phyloP scores from a whole-genome alignment of 2,797 vertebrate genomes.

The Staurois parvus region DNA sequence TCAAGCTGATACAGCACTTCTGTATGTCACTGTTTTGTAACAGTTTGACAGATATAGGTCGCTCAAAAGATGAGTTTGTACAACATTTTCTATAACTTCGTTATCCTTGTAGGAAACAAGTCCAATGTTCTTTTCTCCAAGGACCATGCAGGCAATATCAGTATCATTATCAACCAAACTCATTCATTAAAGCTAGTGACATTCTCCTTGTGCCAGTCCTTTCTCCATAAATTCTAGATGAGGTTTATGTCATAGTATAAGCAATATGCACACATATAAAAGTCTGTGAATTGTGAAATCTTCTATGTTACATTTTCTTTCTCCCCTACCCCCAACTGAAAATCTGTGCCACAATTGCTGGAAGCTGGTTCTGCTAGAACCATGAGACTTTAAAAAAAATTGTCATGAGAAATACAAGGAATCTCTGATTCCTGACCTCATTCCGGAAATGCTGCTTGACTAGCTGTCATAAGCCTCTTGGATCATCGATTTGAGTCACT shows the following conservation, averaged over 20 bases:
- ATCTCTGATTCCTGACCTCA: too few relatives aligned
- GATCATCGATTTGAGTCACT: too few relatives aligned
- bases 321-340: background rate
- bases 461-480: too few relatives aligned
- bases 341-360: too few relatives aligned
- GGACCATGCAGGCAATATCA: background rate
- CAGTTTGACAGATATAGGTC: slow-evolving; percentile 1
- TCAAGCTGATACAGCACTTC: slow-evolving; percentile 3
- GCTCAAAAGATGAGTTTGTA: slow-evolving; percentile 1
- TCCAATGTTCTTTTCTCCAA: background rate
- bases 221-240: background rate
- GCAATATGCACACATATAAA: background rate
- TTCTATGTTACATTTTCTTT: background rate
- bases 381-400: too few relatives aligned
- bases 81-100: background rate
- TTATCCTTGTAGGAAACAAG: background rate
- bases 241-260: background rate
- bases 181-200: background rate
- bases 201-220: background rate
- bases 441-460: too few relatives aligned
- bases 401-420: too few relatives aligned
- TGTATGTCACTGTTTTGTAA: background rate
- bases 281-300: background rate
- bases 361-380: too few relatives aligned
- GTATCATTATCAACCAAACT: background rate